phyloP scores from a whole-genome alignment of 2,888 invertebrate species.

The Tenthredo mesomela region DNA sequence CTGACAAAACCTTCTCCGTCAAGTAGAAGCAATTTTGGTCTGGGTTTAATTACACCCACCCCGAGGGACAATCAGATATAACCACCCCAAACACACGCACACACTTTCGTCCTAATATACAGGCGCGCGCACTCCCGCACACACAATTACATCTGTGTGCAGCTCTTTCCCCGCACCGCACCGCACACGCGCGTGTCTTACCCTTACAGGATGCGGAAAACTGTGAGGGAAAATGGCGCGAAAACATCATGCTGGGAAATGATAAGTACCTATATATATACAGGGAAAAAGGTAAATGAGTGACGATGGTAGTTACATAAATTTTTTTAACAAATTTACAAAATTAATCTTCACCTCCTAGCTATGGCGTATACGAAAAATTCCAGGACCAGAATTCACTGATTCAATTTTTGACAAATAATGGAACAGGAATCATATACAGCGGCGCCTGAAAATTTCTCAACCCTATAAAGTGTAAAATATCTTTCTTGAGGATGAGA shows the following conservation, averaged over 20 bases:
- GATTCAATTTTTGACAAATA: background rate
- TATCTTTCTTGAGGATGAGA: background rate
- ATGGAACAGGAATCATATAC: background rate
- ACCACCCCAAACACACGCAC: constrained; percentile 62
- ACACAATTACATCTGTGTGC: constrained; percentile 3
- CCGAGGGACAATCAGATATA: constrained; percentile 69
- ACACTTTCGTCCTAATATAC: constrained; percentile 56
- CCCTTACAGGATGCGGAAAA: constrained; percentile 57
- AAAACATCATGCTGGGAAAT: constrained; percentile 59
- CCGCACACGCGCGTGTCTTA: constrained; percentile 27
- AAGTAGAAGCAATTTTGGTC: constrained; percentile 67
- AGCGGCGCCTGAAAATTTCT: background rate
- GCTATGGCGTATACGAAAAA: background rate
- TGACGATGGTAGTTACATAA: constrained; percentile 58
- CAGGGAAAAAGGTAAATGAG: background rate
- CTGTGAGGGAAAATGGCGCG: constrained; percentile 61
- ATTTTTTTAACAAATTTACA: constrained; percentile 70
- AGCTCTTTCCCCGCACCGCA: constrained; percentile 7
- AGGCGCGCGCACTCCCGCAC: background rate
- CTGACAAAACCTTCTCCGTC: constrained; percentile 61
- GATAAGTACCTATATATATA: constrained; percentile 6
- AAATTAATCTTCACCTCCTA: background rate
- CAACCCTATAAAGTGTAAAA: background rate
- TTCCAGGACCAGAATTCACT: background rate
- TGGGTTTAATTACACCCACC: constrained; percentile 70